Conservation (phyloP, 1,140 invertebrate genomes). For the Heliothis virescens region DNA sequence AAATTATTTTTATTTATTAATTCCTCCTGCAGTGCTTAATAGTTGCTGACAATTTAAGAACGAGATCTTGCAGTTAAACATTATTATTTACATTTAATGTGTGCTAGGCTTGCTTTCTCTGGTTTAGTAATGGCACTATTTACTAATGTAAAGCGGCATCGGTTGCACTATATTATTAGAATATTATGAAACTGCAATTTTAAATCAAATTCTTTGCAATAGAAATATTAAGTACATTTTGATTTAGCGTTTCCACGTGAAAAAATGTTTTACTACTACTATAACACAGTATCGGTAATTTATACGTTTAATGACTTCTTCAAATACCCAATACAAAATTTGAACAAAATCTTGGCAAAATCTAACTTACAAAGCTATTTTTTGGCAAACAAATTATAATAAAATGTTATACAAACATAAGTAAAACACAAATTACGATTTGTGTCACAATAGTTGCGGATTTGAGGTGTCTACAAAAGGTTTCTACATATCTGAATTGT, state of each 20-base stretch:
- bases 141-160: constrained; percentile 48
- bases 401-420: constrained; percentile 25
- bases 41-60: constrained; percentile 77
- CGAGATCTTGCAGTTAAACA: constrained; percentile 73
- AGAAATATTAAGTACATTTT: constrained; percentile 68
- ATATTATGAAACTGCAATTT: constrained; percentile 32
- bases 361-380: constrained; percentile 49
- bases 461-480: constrained; percentile 13
- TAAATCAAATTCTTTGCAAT: constrained; percentile 23
- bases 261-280: constrained; percentile 53
- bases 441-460: constrained; percentile 6
- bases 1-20: constrained; percentile 78
- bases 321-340: constrained; percentile 33
- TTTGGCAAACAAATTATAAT: constrained; percentile 46
- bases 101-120: constrained; percentile 49
- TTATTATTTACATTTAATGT: constrained; percentile 69
- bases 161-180: constrained; percentile 20
- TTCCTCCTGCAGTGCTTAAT: constrained; percentile 78
- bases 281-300: constrained; percentile 38
- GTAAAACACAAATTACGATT: constrained; percentile 30
- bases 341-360: constrained; percentile 35
- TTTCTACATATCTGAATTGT: constrained; percentile 23
- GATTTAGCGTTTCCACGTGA: constrained; percentile 56
- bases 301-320: constrained; percentile 27
- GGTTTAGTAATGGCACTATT: constrained; percentile 68